phyloP scores from a whole-genome alignment of 2,113 vertebrate species.

The Scomber colias region DNA sequence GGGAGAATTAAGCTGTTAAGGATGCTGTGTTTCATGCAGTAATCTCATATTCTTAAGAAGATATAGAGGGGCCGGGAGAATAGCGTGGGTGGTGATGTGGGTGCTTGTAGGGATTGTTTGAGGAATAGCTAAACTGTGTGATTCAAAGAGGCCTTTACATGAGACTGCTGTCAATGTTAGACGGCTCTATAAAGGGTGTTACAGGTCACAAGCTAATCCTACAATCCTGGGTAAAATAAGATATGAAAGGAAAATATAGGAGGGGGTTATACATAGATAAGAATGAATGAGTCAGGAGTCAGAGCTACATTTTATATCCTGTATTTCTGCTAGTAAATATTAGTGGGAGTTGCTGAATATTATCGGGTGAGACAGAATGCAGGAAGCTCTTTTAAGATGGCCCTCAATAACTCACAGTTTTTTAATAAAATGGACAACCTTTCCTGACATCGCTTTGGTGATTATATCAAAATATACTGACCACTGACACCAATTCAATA shows the following conservation, averaged over 20 bases:
- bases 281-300: background rate
- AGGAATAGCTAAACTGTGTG: slow-evolving; percentile 23
- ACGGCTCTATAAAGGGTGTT: background rate
- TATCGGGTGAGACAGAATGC: too few species aligned
- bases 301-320: background rate
- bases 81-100: slow-evolving; percentile 19
- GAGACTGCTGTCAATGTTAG: background rate
- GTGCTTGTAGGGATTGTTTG: slow-evolving; percentile 11
- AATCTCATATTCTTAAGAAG: slow-evolving; percentile 47
- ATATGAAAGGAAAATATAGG: background rate
- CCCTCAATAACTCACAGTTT: too few species aligned
- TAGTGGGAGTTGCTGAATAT: too few species aligned
- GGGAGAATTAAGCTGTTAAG: slow-evolving; percentile 27
- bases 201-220: slow-evolving; percentile 15
- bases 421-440: too few species aligned
- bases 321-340: background rate
- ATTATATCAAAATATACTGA: too few species aligned
- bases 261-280: background rate
- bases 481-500: too few species aligned
- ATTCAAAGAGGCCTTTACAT: slow-evolving; percentile 22
- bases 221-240: background rate
- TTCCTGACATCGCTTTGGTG: too few species aligned
- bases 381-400: too few species aligned
- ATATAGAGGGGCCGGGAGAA: slow-evolving; percentile 20
- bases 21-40: slow-evolving; percentile 24